phyloP scores from a whole-genome alignment of 2,888 invertebrate species.

The Eulithis testata region DNA sequence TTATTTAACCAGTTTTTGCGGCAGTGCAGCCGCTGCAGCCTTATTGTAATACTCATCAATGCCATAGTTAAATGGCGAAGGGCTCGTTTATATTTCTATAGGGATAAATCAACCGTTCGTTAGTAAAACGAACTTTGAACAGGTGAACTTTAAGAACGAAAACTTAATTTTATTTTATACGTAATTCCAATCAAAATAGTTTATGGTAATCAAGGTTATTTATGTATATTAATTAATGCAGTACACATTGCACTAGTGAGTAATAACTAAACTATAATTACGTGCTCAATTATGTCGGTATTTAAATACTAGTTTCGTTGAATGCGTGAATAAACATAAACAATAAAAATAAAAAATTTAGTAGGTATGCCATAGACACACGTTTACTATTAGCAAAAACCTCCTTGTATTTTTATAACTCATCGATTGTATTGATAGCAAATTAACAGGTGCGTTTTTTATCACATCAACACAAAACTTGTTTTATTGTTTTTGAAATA shows the following conservation, averaged over 20 bases:
- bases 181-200: constrained; percentile 13
- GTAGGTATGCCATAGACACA: background rate
- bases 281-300: too few relatives aligned
- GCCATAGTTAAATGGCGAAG: constrained; percentile 62
- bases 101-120: constrained; percentile 52
- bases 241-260: background rate
- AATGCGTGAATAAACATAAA: background rate
- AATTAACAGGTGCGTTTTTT: constrained; percentile 44
- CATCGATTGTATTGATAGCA: constrained; percentile 37
- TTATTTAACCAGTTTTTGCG: constrained; percentile 62
- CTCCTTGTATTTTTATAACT: constrained; percentile 1
- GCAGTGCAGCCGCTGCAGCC: constrained; percentile 48
- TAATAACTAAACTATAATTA: too few relatives aligned
- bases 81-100: constrained; percentile 63
- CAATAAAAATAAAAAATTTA: background rate
- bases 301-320: background rate
- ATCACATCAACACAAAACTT: constrained; percentile 40
- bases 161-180: constrained; percentile 13
- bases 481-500: constrained; percentile 58
- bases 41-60: constrained; percentile 64
- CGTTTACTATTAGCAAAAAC: background rate
- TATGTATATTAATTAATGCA: background rate
- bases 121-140: constrained; percentile 22
- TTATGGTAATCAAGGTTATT: background rate
- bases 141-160: constrained; percentile 13